phyloP scores from a whole-genome alignment of 2,113 vertebrate species.

The Lycocorax pyrrhopterus region DNA sequence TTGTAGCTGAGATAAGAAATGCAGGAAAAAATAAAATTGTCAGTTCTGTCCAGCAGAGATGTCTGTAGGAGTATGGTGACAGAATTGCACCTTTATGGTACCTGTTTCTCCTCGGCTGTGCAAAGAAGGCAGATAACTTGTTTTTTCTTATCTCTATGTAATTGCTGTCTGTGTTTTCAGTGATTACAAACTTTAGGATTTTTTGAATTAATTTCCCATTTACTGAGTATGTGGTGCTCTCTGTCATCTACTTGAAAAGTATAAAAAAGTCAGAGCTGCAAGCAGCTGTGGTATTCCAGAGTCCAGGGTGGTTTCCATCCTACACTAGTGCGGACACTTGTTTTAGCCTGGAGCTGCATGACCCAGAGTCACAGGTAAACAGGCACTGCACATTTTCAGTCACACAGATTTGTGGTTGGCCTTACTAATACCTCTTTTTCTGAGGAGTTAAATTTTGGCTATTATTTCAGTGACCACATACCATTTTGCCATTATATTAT shows the following conservation, averaged over 20 bases:
- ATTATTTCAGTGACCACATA: background rate
- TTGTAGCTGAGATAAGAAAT: background rate
- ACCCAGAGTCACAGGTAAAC: background rate
- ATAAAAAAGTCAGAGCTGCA: background rate
- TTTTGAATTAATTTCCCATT: background rate
- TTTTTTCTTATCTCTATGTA: background rate
- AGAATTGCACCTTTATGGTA: background rate
- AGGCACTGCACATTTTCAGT: background rate
- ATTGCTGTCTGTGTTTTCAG: background rate
- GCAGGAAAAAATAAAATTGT: background rate
- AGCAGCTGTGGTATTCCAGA: background rate
- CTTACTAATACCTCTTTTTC: background rate
- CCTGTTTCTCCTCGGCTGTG: background rate
- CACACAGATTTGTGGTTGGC: background rate
- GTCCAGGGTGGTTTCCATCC: background rate
- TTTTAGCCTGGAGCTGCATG: background rate
- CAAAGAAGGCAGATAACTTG: background rate
- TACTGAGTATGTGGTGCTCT: background rate
- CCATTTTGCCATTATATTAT: background rate
- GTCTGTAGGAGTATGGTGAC: background rate
- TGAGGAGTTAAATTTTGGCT: background rate
- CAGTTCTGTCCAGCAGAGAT: background rate
- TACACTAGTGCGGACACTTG: accelerated
- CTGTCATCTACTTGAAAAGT: background rate
- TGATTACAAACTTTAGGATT: background rate